Conservation (phyloP, 2,797 vertebrate genomes). For the Lepilemur ruficaudatus region DNA sequence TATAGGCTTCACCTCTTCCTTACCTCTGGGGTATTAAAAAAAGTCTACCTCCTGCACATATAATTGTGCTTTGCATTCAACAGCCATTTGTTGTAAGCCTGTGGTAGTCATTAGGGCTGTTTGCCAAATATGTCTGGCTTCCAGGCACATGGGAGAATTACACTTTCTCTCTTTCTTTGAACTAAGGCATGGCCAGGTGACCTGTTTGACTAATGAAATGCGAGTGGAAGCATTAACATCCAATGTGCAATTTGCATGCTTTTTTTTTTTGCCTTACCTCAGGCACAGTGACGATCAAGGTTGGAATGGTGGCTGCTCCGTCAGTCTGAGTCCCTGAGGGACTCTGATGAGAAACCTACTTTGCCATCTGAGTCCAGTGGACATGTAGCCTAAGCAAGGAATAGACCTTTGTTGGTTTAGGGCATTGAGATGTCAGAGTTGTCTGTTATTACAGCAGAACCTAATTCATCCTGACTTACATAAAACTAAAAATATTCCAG, state of each 20-base stretch:
- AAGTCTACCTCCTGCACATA: neutral
- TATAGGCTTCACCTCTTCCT: neutral
- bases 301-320: neutral
- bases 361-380: neutral
- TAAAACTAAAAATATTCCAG: slow-evolving; percentile 16
- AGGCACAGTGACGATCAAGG: neutral
- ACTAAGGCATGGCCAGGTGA: neutral
- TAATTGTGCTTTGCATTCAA: neutral
- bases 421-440: neutral
- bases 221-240: slow-evolving; percentile 6
- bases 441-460: neutral
- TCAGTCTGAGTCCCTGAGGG: neutral
- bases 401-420: neutral
- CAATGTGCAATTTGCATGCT: neutral
- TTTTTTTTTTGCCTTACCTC: neutral
- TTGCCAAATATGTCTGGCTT: slow-evolving; percentile 50
- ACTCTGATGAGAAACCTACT: neutral
- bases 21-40: neutral
- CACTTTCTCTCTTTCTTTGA: slow-evolving; percentile 29
- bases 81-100: neutral
- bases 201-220: neutral
- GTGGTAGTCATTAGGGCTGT: neutral
- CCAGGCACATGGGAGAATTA: neutral
- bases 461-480: neutral
- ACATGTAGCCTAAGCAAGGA: neutral